Evolutionary conservation across 2,888 invertebrate species (phyloP).

Genomic region (Sarcophaga caerulescens): DNA sequence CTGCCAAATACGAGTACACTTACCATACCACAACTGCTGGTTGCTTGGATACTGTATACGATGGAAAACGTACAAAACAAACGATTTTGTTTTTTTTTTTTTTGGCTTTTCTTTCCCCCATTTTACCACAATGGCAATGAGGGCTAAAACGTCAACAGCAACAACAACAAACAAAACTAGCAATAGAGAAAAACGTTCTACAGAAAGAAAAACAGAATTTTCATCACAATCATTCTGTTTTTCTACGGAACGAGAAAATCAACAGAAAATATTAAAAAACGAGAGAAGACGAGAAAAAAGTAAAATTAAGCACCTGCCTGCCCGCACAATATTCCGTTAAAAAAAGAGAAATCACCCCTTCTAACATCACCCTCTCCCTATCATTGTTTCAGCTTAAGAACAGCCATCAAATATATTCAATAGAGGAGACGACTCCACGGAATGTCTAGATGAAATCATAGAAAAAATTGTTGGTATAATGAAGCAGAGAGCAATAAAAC

Average conservation of each 20-base stretch:
- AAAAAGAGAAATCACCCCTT: not conserved
- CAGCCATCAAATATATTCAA: not conserved
- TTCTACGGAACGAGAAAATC: constrained; percentile 25
- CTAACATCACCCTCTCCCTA: not conserved
- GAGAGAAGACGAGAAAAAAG: not conserved
- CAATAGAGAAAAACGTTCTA: not conserved
- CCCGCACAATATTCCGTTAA: constrained; percentile 2
- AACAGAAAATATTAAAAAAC: not conserved
- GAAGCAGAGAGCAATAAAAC: not conserved
- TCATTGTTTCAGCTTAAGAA: not conserved
- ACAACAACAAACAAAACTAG: not conserved
- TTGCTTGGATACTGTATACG: constrained; percentile 64
- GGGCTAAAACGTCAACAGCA: constrained; percentile 48
- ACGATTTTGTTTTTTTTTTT: constrained; percentile 28
- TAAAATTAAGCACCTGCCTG: constrained; percentile 30
- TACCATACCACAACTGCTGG: constrained; percentile 55
- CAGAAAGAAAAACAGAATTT: constrained; percentile 17
- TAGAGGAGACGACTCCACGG: constrained; percentile 23
- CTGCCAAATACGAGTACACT: constrained; percentile 31
- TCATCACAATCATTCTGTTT: constrained; percentile 27
- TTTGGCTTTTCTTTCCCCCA: not conserved
- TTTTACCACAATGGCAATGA: constrained; percentile 59
- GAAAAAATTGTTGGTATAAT: constrained; percentile 34
- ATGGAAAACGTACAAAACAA: constrained; percentile 62
- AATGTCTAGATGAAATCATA: constrained; percentile 65